phyloP scores from a whole-genome alignment of 2,888 invertebrate species.

The Ormyrus pomaceus region DNA sequence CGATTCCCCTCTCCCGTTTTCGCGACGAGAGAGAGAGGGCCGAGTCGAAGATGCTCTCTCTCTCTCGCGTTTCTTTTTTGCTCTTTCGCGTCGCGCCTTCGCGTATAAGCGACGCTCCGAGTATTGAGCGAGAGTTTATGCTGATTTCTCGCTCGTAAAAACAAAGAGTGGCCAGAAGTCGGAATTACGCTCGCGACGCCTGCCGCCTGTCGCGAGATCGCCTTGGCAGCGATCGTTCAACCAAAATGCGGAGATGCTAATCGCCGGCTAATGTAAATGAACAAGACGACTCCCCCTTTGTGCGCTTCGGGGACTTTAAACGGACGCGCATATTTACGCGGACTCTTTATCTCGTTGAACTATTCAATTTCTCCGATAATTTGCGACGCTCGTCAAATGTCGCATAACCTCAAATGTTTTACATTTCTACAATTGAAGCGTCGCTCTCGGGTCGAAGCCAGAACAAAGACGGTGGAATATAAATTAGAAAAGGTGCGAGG shows the following conservation, averaged over 20 bases:
- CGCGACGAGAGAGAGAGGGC: slow-evolving; percentile 1
- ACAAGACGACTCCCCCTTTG: not conserved
- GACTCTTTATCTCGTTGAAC: no score
- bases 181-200: not conserved
- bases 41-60: not conserved
- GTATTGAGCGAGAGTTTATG: slow-evolving; percentile 12
- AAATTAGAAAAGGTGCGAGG: no score
- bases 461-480: no score
- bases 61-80: not conserved
- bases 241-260: slow-evolving; percentile 4
- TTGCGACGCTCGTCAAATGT: no score
- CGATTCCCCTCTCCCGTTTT: no score
- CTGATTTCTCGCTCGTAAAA: slow-evolving; percentile 26
- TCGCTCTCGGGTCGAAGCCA: no score
- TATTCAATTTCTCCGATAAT: no score
- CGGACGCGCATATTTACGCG: not conserved
- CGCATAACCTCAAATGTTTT: no score
- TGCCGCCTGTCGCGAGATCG: not conserved
- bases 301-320: not conserved
- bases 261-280: not conserved
- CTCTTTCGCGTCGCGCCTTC: no score
- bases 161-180: not conserved
- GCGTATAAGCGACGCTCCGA: not conserved
- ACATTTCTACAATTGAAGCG: no score
- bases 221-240: slow-evolving; percentile 17